These are phyloP conservation scores for Oasisia sp. DNA, from an alignment of 2,888 invertebrate species.

Conservation along the genomic window DNA sequence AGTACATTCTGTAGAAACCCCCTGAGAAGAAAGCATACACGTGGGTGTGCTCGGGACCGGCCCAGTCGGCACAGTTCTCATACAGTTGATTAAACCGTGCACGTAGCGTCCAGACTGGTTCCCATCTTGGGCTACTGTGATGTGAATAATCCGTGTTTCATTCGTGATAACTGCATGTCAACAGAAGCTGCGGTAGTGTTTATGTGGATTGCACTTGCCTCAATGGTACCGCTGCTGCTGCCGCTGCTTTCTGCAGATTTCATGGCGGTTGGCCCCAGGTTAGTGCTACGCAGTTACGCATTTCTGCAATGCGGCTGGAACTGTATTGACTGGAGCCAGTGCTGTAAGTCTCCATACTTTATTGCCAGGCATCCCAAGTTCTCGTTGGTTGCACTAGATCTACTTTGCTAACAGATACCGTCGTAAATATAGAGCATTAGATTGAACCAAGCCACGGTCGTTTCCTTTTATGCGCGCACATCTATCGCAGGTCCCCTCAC, in stretches of 20 bases:
- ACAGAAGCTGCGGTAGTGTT: slow-evolving; percentile 17
- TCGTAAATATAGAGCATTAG: slow-evolving; percentile 4
- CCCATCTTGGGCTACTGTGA: background rate
- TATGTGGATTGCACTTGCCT: slow-evolving; percentile 17
- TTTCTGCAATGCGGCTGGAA: background rate
- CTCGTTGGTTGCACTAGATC: background rate
- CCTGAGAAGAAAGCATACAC: background rate
- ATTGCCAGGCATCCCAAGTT: slow-evolving; percentile 12
- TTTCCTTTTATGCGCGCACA: background rate
- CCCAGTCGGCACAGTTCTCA: background rate
- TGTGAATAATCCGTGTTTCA: background rate
- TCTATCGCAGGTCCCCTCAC: background rate
- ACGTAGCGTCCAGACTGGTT: background rate
- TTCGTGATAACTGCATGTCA: slow-evolving; percentile 4
- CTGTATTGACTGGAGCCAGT: slow-evolving; percentile 10
- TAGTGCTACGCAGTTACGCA: background rate
- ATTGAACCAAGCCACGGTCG: slow-evolving; percentile 3
- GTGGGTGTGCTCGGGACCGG: background rate
- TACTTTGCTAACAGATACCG: slow-evolving; percentile 10
- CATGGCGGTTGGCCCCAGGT: slow-evolving; percentile 11
- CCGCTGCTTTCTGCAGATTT: background rate
- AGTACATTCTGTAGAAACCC: background rate
- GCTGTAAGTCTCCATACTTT: background rate
- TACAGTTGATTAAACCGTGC: slow-evolving; percentile 9
- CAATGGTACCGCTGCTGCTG: slow-evolving; percentile 12